Percentiles rank a stretch among this genome's conserved stretches.
phyloP scores from a whole-genome alignment of 2,113 vertebrate genomes.

The Vidua chalybeata region DNA sequence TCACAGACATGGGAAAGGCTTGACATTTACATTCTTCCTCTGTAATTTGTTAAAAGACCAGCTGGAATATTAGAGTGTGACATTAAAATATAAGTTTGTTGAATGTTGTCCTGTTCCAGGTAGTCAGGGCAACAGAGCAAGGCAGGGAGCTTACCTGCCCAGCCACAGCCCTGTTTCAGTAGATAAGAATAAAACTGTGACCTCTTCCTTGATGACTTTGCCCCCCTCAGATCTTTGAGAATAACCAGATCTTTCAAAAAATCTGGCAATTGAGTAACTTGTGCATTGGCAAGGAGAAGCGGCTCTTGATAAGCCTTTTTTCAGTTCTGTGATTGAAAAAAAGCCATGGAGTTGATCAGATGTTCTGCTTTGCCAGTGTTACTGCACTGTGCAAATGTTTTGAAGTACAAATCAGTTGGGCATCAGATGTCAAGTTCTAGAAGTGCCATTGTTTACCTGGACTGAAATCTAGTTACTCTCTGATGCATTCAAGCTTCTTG shows the following conservation, averaged over 20 bases:
- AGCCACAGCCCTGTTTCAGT: neutral
- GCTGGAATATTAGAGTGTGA: neutral
- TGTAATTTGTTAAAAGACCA: neutral
- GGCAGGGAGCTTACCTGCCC: neutral
- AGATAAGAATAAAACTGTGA: neutral
- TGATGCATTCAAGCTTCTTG: neutral
- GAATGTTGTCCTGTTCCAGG: neutral
- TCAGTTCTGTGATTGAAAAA: neutral
- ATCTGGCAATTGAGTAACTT: neutral
- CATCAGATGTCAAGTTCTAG: neutral
- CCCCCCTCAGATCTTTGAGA: neutral
- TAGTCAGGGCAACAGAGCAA: neutral
- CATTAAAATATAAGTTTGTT: neutral
- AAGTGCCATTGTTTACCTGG: neutral
- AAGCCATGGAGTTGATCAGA: neutral
- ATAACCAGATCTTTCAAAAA: neutral
- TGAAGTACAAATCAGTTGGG: neutral
- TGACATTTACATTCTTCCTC: neutral
- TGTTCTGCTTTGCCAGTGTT: neutral
- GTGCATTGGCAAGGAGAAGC: neutral
- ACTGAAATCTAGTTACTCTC: neutral
- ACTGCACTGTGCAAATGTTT: neutral
- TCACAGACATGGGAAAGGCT: neutral
- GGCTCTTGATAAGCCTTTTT: neutral
- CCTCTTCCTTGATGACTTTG: neutral